Evolutionary conservation across 2,113 vertebrate species (phyloP), one percentile per base, ranked within the genome.

Genomic region (Bubalus kerabau): DNA sequence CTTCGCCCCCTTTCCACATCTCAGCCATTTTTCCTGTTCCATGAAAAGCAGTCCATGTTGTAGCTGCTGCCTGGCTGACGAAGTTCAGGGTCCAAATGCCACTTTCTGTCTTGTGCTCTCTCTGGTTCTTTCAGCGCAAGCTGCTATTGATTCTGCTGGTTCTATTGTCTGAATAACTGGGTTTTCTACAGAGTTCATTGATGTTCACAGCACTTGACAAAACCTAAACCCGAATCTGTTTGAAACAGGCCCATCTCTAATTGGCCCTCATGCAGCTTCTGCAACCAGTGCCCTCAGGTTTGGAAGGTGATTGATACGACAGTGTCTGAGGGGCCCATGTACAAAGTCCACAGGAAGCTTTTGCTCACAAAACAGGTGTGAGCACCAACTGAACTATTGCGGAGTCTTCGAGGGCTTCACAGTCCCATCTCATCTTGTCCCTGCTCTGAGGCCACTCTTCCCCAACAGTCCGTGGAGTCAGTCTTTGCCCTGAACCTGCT

Each of bases 41-140:
- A 0, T 6, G n/a, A 21, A 57, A 13, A 50, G 32, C 24, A 2
- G 17, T 6, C n/a, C 28, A 0, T 57, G 59, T 57, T 19, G 59
- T 4, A 23, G 30, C 21, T 21, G 36, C 50, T 28, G 36, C 40
- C 19, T 46, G 60, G 50, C 59, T 30, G 40, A 19, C 23, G 12
- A 10, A 10, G 50, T 5, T 64, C 71, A 21, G 50, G 30, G 60
- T 30, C 8, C 60, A 48, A 30, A 16, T 5, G 50, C 32, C 13
- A 5, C 43, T 52, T 26, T 59, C 46, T 21, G 7, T 24, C 21
- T 19, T 14, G 74, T 26, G 40, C 17, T 14, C 1, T 67, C 30
- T 82, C 43, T 12, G 59, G 24, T 4, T 28, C 24, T 36, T 59
- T 56, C 32, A 23, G 26, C 3, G 12, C 36, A 54, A 11, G 54